phyloP scores from a whole-genome alignment of 2,113 vertebrate genomes.

The Cyprinus carpio region DNA sequence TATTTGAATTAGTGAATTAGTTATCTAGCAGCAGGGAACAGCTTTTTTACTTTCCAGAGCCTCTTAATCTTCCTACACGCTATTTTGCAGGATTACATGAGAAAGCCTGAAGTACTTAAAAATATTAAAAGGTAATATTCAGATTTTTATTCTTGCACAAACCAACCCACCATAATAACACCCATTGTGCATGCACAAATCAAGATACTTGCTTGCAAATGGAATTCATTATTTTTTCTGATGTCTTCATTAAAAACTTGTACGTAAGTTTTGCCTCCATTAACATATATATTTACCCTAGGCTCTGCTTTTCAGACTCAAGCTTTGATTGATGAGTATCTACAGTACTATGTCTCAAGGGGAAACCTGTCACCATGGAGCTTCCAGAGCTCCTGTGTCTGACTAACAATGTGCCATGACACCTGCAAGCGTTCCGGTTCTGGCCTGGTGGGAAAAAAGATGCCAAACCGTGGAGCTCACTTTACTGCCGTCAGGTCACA shows the following conservation, averaged over 20 bases:
- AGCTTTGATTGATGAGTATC: slow-evolving; percentile 28
- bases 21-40: background rate
- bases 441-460: slow-evolving; percentile 18
- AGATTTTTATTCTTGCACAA: background rate
- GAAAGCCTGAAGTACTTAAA: background rate
- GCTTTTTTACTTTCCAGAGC: background rate
- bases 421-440: background rate
- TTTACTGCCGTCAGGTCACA: slow-evolving; percentile 11
- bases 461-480: background rate
- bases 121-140: background rate
- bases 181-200: background rate
- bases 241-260: background rate
- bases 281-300: background rate
- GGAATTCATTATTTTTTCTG: background rate
- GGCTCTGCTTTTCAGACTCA: slow-evolving; percentile 20
- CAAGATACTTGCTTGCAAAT: background rate
- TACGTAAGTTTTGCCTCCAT: background rate
- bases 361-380: slow-evolving; percentile 15
- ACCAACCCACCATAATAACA: background rate
- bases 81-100: background rate
- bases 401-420: slow-evolving; percentile 27
- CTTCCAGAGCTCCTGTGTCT: background rate
- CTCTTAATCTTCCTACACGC: background rate
- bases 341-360: background rate
- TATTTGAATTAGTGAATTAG: background rate